Evolutionary conservation across 2,113 vertebrate species (phyloP), one percentile per base, ranked within the genome.

Genomic region (Himantopus leucocephalus): DNA sequence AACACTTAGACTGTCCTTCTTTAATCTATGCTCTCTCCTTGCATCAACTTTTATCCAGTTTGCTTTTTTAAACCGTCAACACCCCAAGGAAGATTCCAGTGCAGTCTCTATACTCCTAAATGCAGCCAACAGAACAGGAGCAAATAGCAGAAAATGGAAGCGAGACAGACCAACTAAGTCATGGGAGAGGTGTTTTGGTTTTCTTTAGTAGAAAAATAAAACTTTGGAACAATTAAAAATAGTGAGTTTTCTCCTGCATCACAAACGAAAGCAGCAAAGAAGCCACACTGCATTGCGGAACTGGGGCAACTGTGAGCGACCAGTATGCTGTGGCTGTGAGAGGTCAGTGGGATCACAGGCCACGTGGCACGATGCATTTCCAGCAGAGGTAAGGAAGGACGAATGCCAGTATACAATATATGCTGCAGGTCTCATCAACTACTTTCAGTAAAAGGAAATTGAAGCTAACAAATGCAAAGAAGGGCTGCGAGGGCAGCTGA

Each of bases 361-460:
- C 20, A 24, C 21, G 18, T 2, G 8, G 53, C 47, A 30, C 2
- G 15, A 37, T 3, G 63, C 16, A 3, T 10, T 43, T 18, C 21
- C 55, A 68, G 70, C 27, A 41, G 5, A 12, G 68, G 3, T 1
- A 8, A 12, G 53, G 34, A 23, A 32, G 34, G 67, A n/a, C 7
- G 1, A 41, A 21, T 3, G 30, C 59, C 45, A 15, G 11, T 15
- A 21, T 1, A 14, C 19, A 22, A 11, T 2, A 5, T 6, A 5
- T 9, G 17, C 35, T 6, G 8, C 43, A n/a, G 13, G 15, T 26
- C 27, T 23, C 1, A 16, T 9, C 11, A 47, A 10, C 48, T 34
- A 3, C 45, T 27, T 14, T 9, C 10, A 29, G 7, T 21, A 47
- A 45, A 34, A 23, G 39, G 37, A n/a, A 37, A 45, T 12, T 29